Evolutionary conservation across 2,113 vertebrate genomes (phyloP).

Genomic region (Capricornis sumatraensis): DNA sequence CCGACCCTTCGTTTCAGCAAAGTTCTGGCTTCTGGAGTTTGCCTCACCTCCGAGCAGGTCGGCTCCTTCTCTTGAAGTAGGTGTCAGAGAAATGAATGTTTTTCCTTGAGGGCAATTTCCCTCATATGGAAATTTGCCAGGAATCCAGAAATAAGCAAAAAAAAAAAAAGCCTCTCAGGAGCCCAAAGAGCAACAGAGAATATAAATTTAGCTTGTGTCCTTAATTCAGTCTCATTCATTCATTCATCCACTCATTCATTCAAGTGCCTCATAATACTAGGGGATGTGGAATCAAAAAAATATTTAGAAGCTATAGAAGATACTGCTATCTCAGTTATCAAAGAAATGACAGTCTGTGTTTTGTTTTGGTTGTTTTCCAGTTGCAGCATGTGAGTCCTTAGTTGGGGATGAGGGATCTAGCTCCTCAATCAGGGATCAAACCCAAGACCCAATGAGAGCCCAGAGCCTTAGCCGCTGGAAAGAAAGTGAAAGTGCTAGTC

Average conservation of each 20-base stretch:
- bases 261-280: neutral
- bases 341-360: neutral
- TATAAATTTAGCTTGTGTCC: neutral
- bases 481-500: neutral
- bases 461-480: neutral
- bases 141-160: slow-evolving; percentile 21
- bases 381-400: neutral
- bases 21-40: neutral
- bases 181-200: neutral
- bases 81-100: slow-evolving; percentile 38
- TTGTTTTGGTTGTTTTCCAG: neutral
- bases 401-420: neutral
- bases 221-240: neutral
- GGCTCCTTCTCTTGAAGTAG: neutral
- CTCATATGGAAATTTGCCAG: neutral
- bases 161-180: neutral
- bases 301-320: neutral
- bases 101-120: slow-evolving; percentile 6
- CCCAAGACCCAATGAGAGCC: neutral
- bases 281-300: neutral
- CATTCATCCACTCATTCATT: neutral
- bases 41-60: neutral
- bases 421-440: neutral
- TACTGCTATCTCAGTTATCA: neutral
- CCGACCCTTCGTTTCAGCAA: neutral